Conservation (phyloP, 1,140 invertebrate genomes). For the Drosophila baimaii region DNA sequence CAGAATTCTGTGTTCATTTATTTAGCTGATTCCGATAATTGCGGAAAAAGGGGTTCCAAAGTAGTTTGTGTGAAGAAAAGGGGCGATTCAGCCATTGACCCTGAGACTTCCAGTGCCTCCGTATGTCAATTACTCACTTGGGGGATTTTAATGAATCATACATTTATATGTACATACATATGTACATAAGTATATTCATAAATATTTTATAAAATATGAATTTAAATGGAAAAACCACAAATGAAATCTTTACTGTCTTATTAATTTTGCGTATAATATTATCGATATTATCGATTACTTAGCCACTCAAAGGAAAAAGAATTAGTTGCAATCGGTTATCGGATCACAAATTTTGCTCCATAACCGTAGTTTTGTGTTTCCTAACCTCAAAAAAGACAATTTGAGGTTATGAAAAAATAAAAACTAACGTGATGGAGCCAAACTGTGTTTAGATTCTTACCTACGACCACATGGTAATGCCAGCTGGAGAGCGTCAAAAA, state of each 20-base stretch:
- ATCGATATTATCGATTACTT: too few relatives aligned
- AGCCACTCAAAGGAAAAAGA: too few relatives aligned
- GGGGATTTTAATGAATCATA: slow-evolving; percentile 4
- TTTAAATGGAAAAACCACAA: too few relatives aligned
- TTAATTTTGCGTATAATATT: too few relatives aligned
- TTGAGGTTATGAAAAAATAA: background rate
- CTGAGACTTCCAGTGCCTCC: slow-evolving; percentile 4
- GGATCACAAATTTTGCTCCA: background rate
- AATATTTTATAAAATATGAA: background rate
- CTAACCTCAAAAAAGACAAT: too few relatives aligned
- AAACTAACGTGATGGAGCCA: background rate
- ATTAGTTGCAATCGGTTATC: too few relatives aligned
- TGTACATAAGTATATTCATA: too few relatives aligned
- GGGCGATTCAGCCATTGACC: slow-evolving; percentile 48
- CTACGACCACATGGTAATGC: background rate
- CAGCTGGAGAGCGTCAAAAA: background rate
- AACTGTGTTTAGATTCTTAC: background rate
- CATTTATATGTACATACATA: background rate
- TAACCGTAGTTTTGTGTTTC: background rate
- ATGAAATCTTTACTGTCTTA: too few relatives aligned
- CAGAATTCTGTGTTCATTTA: slow-evolving; percentile 52
- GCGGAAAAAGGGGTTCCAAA: background rate
- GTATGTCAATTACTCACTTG: background rate
- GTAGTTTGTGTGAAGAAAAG: slow-evolving; percentile 3
- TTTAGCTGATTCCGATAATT: slow-evolving; percentile 35